Base-by-base conservation (phyloP, 2,888 invertebrate species). In the Melanostoma mellinum region DNA sequence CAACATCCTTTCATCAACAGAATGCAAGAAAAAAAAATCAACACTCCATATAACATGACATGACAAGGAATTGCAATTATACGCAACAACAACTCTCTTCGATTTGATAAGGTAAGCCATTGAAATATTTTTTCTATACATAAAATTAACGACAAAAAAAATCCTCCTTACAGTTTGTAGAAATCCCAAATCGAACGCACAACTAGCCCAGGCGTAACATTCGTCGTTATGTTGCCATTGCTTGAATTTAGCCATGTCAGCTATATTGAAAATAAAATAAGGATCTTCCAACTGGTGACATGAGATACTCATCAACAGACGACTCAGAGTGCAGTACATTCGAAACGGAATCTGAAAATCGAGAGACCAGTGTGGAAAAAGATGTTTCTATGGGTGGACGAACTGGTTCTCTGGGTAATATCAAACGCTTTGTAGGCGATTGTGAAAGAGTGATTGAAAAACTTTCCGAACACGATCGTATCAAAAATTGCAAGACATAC, bases 201-300 rank as follows among this genome's bases (percentile, higher is more conserved):
- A 0, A 91, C 91, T 9, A 90, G 91, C 56, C 91, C 91, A 5
- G 93, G 93, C 2, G 92, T 94, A 0, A 94, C 94, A 0, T 93
- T 95, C 60, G 94, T 96, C 5, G 93, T 95, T 6, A 94, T 95
- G 90, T 91, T 95, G 81, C 95, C 96, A 0, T 92, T 95, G 10
- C 90, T 96, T 9, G 94, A 94, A 85, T 93, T 93, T 35, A 92
- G 92, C 60, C 94, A 95, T 87, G 93, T 96, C 30, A 91, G 91
- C 85, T 95, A 93, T 87, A 92, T 96, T 71, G 94, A 94, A 88
- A 93, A 94, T 53, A 93, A 93, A 82, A 95, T 95, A 2, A 92
- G 93, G 63, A 93, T 95, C 76, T 94, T 95, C 89, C 94, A 95
- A 90, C 84, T 91, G 20, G 92, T 95, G 86, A 94, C 94, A 35